A percentile compares a stretch with the other conserved stretches of the same genome.
phyloP scores from a whole-genome alignment of 2,888 invertebrate species.

The Polietes domitor region DNA sequence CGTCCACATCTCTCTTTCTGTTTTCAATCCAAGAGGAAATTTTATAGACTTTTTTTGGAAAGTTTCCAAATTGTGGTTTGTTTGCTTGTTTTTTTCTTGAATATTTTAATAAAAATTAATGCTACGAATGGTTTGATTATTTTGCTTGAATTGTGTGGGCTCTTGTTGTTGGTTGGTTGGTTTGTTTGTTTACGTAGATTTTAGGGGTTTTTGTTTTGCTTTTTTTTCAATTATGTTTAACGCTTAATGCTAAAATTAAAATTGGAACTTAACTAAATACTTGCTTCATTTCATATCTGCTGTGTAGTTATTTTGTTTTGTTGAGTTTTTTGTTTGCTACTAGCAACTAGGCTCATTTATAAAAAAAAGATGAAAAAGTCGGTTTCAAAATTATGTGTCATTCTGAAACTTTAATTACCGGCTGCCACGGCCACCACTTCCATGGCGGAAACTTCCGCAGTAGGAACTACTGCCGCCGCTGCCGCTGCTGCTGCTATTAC shows the following conservation, averaged over 20 bases:
- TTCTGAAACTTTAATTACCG: constrained; percentile 54
- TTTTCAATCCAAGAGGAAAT: neutral
- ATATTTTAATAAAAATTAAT: constrained; percentile 32
- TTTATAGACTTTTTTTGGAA: neutral
- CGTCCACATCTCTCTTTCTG: too few species aligned
- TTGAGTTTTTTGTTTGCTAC: constrained; percentile 24
- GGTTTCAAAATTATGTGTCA: constrained; percentile 14
- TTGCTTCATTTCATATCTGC: constrained; percentile 44
- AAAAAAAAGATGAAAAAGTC: neutral
- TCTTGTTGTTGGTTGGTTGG: neutral
- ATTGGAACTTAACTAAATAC: constrained; percentile 63
- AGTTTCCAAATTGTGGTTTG: neutral
- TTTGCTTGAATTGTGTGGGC: constrained; percentile 42
- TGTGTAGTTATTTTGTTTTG: constrained; percentile 27
- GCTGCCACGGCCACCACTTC: constrained; percentile 43
- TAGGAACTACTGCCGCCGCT: neutral
- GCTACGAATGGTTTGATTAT: constrained; percentile 55
- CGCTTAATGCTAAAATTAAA: constrained; percentile 54
- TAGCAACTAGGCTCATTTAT: constrained; percentile 20
- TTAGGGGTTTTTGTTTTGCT: constrained; percentile 20
- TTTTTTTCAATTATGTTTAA: constrained; percentile 39
- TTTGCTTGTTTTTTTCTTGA: neutral
- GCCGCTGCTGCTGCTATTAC: neutral
- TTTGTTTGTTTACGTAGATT: constrained; percentile 1
- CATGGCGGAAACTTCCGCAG: constrained; percentile 30